Evolutionary conservation across 1,140 invertebrate species (phyloP), one percentile per base, ranked within the genome.

Genomic region (Drosophila watanabei): DNA sequence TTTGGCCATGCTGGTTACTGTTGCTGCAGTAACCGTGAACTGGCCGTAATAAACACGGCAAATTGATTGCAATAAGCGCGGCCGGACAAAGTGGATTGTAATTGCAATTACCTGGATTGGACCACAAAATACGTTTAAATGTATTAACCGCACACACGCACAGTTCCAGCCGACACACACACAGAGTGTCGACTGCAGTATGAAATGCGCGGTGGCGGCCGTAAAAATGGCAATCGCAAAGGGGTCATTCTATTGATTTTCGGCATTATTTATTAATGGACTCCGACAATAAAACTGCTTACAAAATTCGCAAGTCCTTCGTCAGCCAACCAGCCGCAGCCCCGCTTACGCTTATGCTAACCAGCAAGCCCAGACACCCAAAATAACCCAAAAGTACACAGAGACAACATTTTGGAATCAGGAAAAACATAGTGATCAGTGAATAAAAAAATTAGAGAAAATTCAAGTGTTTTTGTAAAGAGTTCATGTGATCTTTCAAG

Each of bases 191-290:
- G 54, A 57, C 54, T 85, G 69, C 51, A 80, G 51, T 75, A 80
- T 90, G 66, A 60, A 80, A 80, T 86, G 46, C 82, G 71, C 58
- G 64, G 20, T 24, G 51, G 63, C 28, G 64, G 49, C 24, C 33
- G 28, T 70, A 76, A 77, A 77, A 77, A 77, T 61, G 68, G 61
- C 51, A 68, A 83, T 79, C 65, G 61, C 69, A 70, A 70, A 81
- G 56, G 69, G 84, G 80, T 90, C 70, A 78, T 79, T 51, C 59
- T 88, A 89, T 89, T 89, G 85, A 89, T 89, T 89, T 89, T 85
- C 18, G 79, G 46, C 63, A 85, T 89, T 89, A 90, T 73, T 82
- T 89, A 89, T 89, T 85, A 85, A 89, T 70, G 63, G 32, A 39
- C 37, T 14, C 41, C 33, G 48, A 72, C 73, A 61, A 72, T 77